Percentiles rank a stretch among this genome's conserved stretches.
phyloP scores from a whole-genome alignment of 2,888 invertebrate species.

The Cheilosia variabilis region DNA sequence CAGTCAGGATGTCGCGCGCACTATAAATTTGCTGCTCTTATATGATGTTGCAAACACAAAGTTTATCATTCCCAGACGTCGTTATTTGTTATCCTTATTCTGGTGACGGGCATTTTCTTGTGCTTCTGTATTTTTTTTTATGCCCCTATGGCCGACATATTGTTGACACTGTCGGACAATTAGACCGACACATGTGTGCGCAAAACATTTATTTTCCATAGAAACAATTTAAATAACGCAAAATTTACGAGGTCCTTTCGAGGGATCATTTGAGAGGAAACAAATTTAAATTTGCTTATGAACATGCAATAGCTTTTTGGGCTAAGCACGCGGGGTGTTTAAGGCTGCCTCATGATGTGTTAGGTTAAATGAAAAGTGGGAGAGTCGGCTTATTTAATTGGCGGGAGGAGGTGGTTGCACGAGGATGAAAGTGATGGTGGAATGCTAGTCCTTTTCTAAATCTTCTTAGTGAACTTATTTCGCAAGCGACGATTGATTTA shows the following conservation, averaged over 20 bases:
- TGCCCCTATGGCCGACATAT: conserved; percentile 16
- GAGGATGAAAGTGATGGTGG: too few species aligned
- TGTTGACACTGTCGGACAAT: conserved; percentile 39
- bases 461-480: too few species aligned
- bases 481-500: too few species aligned
- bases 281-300: background rate
- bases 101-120: background rate
- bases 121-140: background rate
- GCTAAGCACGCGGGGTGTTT: too few species aligned
- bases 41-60: conserved; percentile 3
- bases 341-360: too few species aligned
- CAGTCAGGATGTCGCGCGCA: conserved; percentile 21
- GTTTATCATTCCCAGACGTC: conserved; percentile 15
- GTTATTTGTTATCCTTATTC: conserved; percentile 20
- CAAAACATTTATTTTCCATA: conserved; percentile 4
- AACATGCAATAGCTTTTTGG: too few species aligned
- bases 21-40: conserved; percentile 34
- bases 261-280: background rate
- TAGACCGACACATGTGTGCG: conserved; percentile 20
- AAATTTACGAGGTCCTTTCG: conserved; percentile 4
- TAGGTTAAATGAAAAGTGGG: too few species aligned
- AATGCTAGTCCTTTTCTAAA: too few species aligned
- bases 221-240: conserved; percentile 6
- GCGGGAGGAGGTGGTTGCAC: too few species aligned
- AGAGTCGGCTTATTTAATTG: too few species aligned